Evolutionary conservation across 2,888 invertebrate species (phyloP).

Genomic region (Rhagium mordax): DNA sequence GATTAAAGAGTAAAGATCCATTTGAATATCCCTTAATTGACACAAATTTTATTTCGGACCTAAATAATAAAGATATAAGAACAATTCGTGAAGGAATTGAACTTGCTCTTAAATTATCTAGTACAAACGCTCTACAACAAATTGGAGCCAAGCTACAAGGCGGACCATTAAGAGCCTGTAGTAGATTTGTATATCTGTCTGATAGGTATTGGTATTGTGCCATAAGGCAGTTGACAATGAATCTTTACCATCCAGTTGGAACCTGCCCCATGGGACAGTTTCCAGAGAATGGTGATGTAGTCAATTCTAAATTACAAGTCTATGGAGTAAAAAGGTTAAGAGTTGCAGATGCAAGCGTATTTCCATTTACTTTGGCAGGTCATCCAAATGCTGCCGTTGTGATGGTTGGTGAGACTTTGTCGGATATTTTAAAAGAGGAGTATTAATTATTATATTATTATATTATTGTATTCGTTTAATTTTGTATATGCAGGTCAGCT

Average conservation of each 20-base stretch:
- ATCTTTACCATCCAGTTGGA: constrained; percentile 46
- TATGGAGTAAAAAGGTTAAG: constrained; percentile 74
- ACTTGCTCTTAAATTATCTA: constrained; percentile 67
- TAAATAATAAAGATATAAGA: constrained; percentile 69
- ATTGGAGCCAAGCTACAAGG: constrained; percentile 68
- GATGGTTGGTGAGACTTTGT: constrained; percentile 80
- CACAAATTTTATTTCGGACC: constrained; percentile 77
- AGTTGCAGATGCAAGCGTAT: constrained; percentile 78
- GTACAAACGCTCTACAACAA: constrained; percentile 71
- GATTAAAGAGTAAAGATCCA: constrained; percentile 50
- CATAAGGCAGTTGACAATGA: constrained; percentile 56
- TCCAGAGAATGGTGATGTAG: constrained; percentile 57
- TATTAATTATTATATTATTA: background rate
- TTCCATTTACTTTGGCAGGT: constrained; percentile 75
- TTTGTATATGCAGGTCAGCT: no score
- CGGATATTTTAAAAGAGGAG: constrained; percentile 74
- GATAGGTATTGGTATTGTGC: constrained; percentile 82
- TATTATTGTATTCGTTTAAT: no score
- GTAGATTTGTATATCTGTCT: constrained; percentile 69
- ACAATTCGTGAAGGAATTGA: constrained; percentile 72
- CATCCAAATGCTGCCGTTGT: constrained; percentile 79
- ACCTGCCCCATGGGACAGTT: constrained; percentile 51
- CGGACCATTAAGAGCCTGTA: constrained; percentile 67
- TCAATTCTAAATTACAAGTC: constrained; percentile 75
- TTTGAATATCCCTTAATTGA: constrained; percentile 73